Evolutionary conservation across 2,797 vertebrate genomes (phyloP), one percentile per base, ranked within the genome.

Genomic region (Neoniphon sammara): DNA sequence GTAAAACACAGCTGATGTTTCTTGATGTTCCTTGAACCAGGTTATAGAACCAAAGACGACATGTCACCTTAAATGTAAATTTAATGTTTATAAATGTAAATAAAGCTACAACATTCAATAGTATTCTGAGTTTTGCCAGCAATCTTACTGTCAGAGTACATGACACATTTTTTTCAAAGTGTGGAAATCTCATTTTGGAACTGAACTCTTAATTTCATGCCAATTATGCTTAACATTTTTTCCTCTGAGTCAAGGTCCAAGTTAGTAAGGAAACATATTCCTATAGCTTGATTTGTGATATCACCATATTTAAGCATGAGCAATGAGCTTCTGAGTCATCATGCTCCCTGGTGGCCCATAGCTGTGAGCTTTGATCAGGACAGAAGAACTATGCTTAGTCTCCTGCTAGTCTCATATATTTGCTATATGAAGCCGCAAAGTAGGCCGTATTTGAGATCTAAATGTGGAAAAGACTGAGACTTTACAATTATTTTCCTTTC

Each of bases 261-360:
- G n/a, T 5, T 49, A 17, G 4, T 49, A n/a, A 47, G 15, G 8
- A 47, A 17, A 47, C 15, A 7, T 11, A 47, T 72, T 61, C 31
- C 49, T 68, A 58, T 25, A 30, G 67, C 46, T 72, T 17, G 55
- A 27, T 59, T 72, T 64, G 34, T 47, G 44, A 72, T 59, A 30
- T 50, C 58, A 58, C 59, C 60, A 47, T 47, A 73, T 74, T 67
- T 66, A 66, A 58, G 69, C 36, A 70, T 79, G 57, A 76, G 50
- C 60, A 70, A 75, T 65, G 75, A 52, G n/a, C 58, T 66, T 75
- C 68, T 65, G 44, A 75, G 21, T 50, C 66, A 73, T 73, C 52
- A 12, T 21, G 67, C 55, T 50, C 73, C 69, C 60, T 21, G 66
- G 72, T 73, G 83, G 68, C 52, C 70, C 74, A 11, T 70, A 58